Conservation (phyloP, 2,888 invertebrate species). For the Allolobophora icterica region DNA sequence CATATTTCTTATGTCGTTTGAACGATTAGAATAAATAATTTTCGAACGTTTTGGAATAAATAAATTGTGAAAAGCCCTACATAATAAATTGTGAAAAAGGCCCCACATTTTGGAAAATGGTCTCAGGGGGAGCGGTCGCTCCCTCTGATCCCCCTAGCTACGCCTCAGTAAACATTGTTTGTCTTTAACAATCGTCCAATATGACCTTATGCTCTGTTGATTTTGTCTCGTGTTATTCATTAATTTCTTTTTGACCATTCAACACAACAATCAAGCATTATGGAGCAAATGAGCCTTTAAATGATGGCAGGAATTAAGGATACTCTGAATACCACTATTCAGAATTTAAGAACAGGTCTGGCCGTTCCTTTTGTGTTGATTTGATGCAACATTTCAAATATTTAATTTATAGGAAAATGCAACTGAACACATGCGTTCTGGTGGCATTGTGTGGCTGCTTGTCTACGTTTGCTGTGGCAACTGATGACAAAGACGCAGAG, state of each 20-base stretch:
- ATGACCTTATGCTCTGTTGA: not conserved
- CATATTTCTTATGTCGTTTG: too few relatives aligned
- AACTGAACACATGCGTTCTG: not conserved
- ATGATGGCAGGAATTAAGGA: too few relatives aligned
- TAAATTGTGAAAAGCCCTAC: too few relatives aligned
- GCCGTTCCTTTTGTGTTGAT: not conserved
- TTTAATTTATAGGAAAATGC: not conserved
- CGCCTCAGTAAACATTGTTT: not conserved
- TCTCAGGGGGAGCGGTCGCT: too few relatives aligned
- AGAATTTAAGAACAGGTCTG: not conserved
- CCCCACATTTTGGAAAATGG: too few relatives aligned
- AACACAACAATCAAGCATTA: too few relatives aligned
- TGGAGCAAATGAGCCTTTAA: too few relatives aligned
- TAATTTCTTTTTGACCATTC: too few relatives aligned
- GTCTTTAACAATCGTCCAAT: not conserved
- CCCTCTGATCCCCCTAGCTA: too few relatives aligned
- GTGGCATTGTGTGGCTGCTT: not conserved
- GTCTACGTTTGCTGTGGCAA: not conserved
- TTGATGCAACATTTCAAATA: not conserved
- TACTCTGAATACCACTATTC: not conserved
- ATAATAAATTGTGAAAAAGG: too few relatives aligned
- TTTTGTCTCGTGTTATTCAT: not conserved
- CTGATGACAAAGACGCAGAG: slow-evolving; percentile 54
- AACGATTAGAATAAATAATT: too few relatives aligned
- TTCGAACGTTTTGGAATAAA: too few relatives aligned